These are phyloP conservation scores for Phaedon cochleariae DNA, from an alignment of 2,888 invertebrate species.

Conservation along the genomic window DNA sequence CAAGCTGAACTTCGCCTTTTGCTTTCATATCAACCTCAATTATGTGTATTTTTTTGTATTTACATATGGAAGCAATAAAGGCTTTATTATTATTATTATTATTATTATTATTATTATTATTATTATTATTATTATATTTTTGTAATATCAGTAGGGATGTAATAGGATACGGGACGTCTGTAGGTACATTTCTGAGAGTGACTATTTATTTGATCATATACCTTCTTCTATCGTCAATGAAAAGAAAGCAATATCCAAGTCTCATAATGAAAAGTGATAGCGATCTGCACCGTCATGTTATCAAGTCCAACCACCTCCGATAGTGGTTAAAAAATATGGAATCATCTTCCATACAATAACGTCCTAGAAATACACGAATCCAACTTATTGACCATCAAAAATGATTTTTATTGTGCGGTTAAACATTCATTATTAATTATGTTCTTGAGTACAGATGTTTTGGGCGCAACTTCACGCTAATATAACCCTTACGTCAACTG, in stretches of 20 bases:
- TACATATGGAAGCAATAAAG: too few relatives aligned
- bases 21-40: too few relatives aligned
- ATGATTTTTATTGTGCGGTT: constrained; percentile 30
- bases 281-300: not conserved
- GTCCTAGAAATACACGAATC: not conserved
- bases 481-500: constrained; percentile 1
- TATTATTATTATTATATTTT: too few relatives aligned
- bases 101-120: too few relatives aligned
- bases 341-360: constrained; percentile 3
- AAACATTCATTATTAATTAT: constrained; percentile 45
- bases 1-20: too few relatives aligned
- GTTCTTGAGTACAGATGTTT: constrained; percentile 43
- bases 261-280: not conserved
- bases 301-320: not conserved
- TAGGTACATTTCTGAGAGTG: not conserved
- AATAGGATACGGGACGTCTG: too few relatives aligned
- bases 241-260: not conserved
- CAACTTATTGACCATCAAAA: constrained; percentile 29
- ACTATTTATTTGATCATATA: not conserved
- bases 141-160: too few relatives aligned
- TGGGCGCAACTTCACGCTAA: constrained; percentile 19
- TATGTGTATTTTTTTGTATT: too few relatives aligned
- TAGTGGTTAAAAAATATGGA: not conserved
- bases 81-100: too few relatives aligned
- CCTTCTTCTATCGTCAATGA: not conserved